These are phyloP conservation scores for Larimichthys polyactis DNA, from an alignment of 2,113 vertebrate genomes.

Conservation along the genomic window DNA sequence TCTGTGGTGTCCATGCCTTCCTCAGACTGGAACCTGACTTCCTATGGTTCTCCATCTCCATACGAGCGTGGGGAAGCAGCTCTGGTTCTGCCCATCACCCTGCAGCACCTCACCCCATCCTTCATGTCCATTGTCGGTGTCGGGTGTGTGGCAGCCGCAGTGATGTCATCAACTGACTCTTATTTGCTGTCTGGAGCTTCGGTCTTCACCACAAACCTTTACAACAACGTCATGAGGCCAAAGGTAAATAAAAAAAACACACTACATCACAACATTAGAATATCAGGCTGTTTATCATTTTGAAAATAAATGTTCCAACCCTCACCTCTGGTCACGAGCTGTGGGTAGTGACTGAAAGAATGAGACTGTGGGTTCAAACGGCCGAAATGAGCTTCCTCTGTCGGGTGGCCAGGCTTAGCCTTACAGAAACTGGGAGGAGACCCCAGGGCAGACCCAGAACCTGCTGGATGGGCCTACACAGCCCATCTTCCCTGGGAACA, in stretches of 20 bases:
- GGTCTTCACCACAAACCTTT: not conserved
- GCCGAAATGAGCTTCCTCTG: too few species aligned
- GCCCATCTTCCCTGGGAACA: too few species aligned
- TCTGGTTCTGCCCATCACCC: not conserved
- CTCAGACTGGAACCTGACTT: not conserved
- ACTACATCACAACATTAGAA: too few species aligned
- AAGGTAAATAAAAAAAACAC: not conserved
- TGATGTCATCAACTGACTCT: not conserved
- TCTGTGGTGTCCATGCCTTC: not conserved
- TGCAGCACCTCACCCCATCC: not conserved
- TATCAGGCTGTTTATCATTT: too few species aligned
- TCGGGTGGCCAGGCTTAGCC: too few species aligned
- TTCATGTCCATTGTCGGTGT: not conserved
- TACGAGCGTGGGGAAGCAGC: not conserved
- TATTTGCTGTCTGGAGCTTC: not conserved
- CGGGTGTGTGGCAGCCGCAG: not conserved
- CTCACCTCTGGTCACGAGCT: too few species aligned
- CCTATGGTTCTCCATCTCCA: not conserved
- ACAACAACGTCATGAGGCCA: conserved; percentile 2
- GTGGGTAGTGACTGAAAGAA: too few species aligned
- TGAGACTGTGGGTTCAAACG: too few species aligned
- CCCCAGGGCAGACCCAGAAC: too few species aligned
- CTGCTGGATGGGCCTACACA: too few species aligned
- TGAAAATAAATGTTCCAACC: too few species aligned
- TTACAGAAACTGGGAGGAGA: too few species aligned